These are phyloP conservation scores for Ptychadena robeensis DNA, from an alignment of 2,797 vertebrate genomes.

Conservation along the genomic window DNA sequence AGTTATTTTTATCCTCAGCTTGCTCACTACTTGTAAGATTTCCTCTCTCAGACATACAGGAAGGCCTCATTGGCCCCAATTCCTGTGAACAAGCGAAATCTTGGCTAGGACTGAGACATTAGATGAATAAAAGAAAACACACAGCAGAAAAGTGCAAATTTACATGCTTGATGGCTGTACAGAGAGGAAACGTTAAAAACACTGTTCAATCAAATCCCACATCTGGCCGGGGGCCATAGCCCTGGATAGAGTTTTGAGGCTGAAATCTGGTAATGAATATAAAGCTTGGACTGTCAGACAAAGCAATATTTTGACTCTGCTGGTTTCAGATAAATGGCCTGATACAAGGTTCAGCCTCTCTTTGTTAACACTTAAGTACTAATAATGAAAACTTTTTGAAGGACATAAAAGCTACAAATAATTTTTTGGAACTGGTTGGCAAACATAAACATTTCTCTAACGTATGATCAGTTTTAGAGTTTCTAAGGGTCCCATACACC, in stretches of 20 bases:
- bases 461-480: too few species aligned
- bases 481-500: too few species aligned
- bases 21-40: conserved; percentile 86
- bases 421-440: neutral
- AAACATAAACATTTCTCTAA: neutral
- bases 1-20: conserved; percentile 61
- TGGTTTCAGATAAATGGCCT: neutral
- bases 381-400: too few species aligned
- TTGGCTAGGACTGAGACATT: conserved; percentile 76
- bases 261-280: conserved; percentile 25
- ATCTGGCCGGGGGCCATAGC: conserved; percentile 54
- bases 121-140: conserved; percentile 59
- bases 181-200: conserved; percentile 55
- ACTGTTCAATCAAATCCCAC: conserved; percentile 50
- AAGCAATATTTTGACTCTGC: conserved; percentile 4
- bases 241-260: conserved; percentile 29
- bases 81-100: conserved; percentile 88
- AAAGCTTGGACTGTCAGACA: conserved; percentile 16
- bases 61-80: conserved; percentile 89
- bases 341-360: neutral
- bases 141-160: conserved; percentile 60
- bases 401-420: neutral
- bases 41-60: conserved; percentile 91
- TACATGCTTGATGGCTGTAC: conserved; percentile 53
- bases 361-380: neutral